Evolutionary conservation across 35 echinoderm and acorn worm species (phyloP), one percentile per base, ranked within the genome.

Genomic region (Apostichopus japonicus): DNA sequence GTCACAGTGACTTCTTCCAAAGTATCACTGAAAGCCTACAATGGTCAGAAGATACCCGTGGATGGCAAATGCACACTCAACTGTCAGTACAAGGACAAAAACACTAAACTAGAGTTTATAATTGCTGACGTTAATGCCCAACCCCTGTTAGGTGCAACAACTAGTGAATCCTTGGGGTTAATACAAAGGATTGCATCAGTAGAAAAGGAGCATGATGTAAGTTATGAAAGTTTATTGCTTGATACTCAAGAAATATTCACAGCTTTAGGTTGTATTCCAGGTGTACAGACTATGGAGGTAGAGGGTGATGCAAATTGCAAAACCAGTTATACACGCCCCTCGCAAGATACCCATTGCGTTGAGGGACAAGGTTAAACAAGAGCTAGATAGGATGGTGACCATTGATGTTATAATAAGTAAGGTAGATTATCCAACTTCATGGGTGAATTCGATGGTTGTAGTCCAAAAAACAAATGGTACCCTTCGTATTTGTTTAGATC

Each of bases 381-480:
- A 65, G 56, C 11, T 77, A 53, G 54, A 90, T 16, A 11, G 19
- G n/a, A 90, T 77, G 88, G 71, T 22, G 25, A 27, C 25, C 4
- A 21, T 73, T 16, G 21, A 90, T 2, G 53, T 90, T 16, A 90
- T 90, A 23, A 90, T 90, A 23, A 11, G 22, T 15, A 90, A 90
- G 77, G 58, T 87, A 62, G 21, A 56, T 6, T 17, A 62, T 56
- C 87, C 87, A 58, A 90, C 87, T 6, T 8, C 72, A 54, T 90
- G 87, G 87, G 87, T 90, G 14, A 90, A 90, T 53, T 51, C 6
- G 5, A 33, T 90, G 51, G 63, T 90, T 44, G 27, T 75, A 1
- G 65, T 76, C 5, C 4, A 72, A 51, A 90, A 90, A 55, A 1
- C 63, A 9, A 90, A 90, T 90, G 24, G 24, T 6, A 90, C 6